Conservation (phyloP, 2,113 vertebrate genomes). For the Donacobius atricapilla region DNA sequence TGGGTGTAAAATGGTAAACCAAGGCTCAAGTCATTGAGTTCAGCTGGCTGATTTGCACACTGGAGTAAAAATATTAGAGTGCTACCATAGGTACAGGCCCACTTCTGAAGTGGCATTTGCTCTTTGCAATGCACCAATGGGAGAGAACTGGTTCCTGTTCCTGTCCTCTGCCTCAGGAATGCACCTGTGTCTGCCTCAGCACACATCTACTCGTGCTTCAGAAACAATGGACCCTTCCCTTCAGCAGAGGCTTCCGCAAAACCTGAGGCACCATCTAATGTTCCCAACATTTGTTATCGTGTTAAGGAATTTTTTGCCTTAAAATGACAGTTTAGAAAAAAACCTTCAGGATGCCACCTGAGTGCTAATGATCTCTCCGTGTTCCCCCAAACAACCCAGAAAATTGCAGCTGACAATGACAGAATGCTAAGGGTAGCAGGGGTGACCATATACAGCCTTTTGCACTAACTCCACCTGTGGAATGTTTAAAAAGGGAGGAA, state of each 20-base stretch:
- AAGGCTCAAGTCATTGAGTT: not conserved
- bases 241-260: not conserved
- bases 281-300: not conserved
- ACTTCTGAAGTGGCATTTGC: not conserved
- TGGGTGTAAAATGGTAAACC: not conserved
- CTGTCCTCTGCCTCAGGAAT: not conserved
- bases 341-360: not conserved
- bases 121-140: not conserved
- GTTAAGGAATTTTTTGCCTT: not conserved
- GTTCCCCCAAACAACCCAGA: not conserved
- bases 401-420: not conserved
- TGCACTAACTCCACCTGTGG: rapidly evolving
- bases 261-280: not conserved
- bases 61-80: not conserved
- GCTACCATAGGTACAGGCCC: not conserved
- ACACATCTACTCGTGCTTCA: not conserved
- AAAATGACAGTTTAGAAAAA: not conserved
- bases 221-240: not conserved
- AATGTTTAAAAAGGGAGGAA: not conserved
- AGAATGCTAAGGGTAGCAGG: not conserved
- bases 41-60: not conserved
- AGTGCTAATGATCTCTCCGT: not conserved
- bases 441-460: not conserved
- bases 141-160: not conserved
- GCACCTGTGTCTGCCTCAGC: not conserved